Percentiles rank a stretch among this genome's conserved stretches.
These are phyloP conservation scores for Scrobipalpa atriplicella DNA, from an alignment of 2,888 invertebrate genomes.

Conservation along the genomic window DNA sequence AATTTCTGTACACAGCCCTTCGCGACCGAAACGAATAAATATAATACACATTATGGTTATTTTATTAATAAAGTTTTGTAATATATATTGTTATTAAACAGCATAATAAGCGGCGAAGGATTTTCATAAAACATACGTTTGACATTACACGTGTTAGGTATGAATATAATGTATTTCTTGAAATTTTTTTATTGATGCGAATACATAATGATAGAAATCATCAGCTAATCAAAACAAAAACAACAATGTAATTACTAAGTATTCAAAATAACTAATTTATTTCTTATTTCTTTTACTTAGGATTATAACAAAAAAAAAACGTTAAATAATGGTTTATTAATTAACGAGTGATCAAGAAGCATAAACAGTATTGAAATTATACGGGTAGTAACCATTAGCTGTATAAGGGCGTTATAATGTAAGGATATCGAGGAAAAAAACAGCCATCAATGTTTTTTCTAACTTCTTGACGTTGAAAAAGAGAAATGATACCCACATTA, in stretches of 20 bases:
- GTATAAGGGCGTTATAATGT: constrained; percentile 13
- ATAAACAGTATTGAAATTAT: constrained; percentile 8
- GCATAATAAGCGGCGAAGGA: no score
- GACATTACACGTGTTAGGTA: no score
- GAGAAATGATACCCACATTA: constrained; percentile 22
- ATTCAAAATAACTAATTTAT: no score
- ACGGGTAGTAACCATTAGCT: constrained; percentile 8
- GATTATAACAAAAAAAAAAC: background rate
- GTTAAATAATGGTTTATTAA: background rate
- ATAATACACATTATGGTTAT: background rate
- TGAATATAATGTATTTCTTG: no score
- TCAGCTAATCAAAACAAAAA: no score
- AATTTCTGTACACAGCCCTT: constrained; percentile 58
- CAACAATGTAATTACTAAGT: no score
- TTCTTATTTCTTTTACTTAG: background rate
- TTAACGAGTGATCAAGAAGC: background rate
- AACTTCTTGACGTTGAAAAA: constrained; percentile 19
- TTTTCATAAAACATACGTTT: no score
- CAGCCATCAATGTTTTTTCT: background rate
- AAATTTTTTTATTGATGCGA: no score
- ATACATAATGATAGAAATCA: no score
- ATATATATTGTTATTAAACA: no score
- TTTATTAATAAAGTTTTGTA: no score
- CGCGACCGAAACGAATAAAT: constrained; percentile 11
- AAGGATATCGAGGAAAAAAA: constrained; percentile 10